Conservation (phyloP, 1,140 invertebrate species). For the Bombus picipes region DNA sequence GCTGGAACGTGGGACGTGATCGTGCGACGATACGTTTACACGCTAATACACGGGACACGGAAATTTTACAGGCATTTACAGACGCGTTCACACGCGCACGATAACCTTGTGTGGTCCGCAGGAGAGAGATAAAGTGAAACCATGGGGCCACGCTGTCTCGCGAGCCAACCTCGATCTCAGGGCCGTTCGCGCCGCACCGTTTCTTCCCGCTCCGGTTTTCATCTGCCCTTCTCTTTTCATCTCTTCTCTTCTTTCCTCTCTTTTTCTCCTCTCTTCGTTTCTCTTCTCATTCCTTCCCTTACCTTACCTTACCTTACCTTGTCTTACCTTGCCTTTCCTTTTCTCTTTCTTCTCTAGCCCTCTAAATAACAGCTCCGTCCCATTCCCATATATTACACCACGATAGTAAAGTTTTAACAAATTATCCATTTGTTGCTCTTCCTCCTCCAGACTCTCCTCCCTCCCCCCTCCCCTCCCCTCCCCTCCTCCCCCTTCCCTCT, state of each 20-base stretch:
- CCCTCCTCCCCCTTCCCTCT: no score
- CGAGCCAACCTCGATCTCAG: conserved; percentile 65
- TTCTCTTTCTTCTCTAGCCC: background rate
- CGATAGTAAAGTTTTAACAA: background rate
- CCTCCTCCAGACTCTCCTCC: no score
- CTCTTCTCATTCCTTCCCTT: no score
- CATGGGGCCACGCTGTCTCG: conserved; percentile 76
- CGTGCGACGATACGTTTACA: background rate
- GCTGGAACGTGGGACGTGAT: background rate
- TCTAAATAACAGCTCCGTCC: background rate
- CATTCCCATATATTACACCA: background rate
- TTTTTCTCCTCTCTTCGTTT: background rate
- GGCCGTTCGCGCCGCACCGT: conserved; percentile 55
- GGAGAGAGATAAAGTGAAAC: conserved; percentile 70
- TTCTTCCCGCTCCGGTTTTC: conserved; percentile 50
- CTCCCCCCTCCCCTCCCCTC: accelerated
- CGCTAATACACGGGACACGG: background rate
- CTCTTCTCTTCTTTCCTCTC: background rate
- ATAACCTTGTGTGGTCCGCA: conserved; percentile 58
- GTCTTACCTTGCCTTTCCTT: no score
- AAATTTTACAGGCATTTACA: conserved; percentile 3
- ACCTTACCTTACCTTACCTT: no score
- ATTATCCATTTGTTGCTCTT: background rate
- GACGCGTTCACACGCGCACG: conserved; percentile 47
- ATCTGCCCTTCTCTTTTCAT: background rate